Evolutionary conservation across 1,140 invertebrate genomes (phyloP).

Genomic region (Zaprionus tsacasi): DNA sequence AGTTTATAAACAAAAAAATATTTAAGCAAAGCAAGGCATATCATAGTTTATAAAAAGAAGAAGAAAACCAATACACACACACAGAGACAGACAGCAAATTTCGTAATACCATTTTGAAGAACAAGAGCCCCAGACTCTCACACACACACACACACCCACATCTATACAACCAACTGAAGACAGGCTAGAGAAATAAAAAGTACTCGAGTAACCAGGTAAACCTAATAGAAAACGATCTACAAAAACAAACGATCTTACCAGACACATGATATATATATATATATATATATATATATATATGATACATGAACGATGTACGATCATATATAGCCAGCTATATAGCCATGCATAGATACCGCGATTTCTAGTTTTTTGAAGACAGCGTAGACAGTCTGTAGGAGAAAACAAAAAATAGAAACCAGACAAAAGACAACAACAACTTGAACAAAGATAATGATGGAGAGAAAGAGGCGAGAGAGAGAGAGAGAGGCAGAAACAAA

Average conservation of each 20-base stretch:
- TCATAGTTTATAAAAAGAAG: constrained; percentile 77
- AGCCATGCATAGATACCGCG: constrained; percentile 50
- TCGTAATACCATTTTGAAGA: constrained; percentile 14
- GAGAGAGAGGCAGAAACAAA: constrained; percentile 16
- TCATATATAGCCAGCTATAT: constrained; percentile 67
- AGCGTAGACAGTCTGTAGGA: constrained; percentile 86
- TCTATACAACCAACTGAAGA: background rate
- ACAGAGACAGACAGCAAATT: constrained; percentile 24
- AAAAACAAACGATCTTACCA: constrained; percentile 3
- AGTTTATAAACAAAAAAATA: constrained; percentile 67
- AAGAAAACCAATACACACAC: constrained; percentile 29
- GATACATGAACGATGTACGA: constrained; percentile 35
- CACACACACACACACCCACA: background rate
- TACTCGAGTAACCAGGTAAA: constrained; percentile 17
- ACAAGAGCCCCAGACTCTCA: constrained; percentile 9
- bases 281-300: constrained; percentile 3
- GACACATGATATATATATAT: constrained; percentile 3
- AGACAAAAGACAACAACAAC: constrained; percentile 32
- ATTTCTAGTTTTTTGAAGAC: constrained; percentile 30
- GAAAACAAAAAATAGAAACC: constrained; percentile 1
- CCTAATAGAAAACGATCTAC: constrained; percentile 17
- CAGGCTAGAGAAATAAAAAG: background rate
- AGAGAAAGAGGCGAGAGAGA: constrained; percentile 31
- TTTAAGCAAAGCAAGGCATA: constrained; percentile 82
- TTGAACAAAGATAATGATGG: constrained; percentile 26